phyloP scores from a whole-genome alignment of 2,888 invertebrate species.

The Drosophila anomalipes region DNA sequence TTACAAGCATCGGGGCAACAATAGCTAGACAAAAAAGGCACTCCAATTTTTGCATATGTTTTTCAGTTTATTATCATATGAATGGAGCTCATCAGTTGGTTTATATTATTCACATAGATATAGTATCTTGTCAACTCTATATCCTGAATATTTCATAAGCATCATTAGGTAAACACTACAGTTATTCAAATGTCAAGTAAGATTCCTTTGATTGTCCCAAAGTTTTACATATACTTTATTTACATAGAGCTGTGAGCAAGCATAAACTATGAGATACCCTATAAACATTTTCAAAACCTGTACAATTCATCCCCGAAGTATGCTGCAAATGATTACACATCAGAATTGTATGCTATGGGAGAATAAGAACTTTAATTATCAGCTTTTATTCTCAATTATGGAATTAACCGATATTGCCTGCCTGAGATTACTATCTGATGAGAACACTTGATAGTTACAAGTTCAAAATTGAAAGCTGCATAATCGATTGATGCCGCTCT shows the following conservation, averaged over 20 bases:
- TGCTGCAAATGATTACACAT: slow-evolving; percentile 1
- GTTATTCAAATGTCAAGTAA: background rate
- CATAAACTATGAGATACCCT: slow-evolving; percentile 2
- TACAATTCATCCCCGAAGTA: slow-evolving; percentile 17
- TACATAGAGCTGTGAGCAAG: background rate
- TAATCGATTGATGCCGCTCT: background rate
- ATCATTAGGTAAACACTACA: background rate
- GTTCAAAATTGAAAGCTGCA: background rate
- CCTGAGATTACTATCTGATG: background rate
- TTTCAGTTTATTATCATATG: slow-evolving; percentile 8
- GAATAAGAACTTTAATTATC: background rate
- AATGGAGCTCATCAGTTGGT: background rate
- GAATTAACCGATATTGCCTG: background rate
- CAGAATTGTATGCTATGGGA: background rate
- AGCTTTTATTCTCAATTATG: background rate
- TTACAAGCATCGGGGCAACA: slow-evolving; percentile 23
- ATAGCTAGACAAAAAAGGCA: slow-evolving; percentile 1
- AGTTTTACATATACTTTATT: background rate
- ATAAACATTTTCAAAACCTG: background rate
- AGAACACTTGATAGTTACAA: background rate
- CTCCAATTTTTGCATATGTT: slow-evolving; percentile 20
- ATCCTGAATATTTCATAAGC: background rate
- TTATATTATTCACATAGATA: background rate
- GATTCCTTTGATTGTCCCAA: background rate
- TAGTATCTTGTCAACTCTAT: background rate